A percentile compares a stretch with the other conserved stretches of the same genome.
These are phyloP conservation scores for Melinopterus prodromus DNA, from an alignment of 2,888 invertebrate genomes.

Conservation along the genomic window DNA sequence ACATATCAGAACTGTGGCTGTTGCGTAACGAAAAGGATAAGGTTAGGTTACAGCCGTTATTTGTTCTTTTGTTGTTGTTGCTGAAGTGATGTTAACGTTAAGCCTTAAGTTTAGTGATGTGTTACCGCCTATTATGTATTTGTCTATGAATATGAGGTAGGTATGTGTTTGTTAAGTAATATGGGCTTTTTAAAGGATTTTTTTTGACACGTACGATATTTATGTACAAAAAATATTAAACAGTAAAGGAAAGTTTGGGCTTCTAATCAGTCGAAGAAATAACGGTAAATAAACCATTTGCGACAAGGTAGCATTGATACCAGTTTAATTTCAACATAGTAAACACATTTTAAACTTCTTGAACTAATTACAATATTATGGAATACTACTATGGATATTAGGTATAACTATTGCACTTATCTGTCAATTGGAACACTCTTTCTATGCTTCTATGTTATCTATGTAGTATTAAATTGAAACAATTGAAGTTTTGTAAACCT, in stretches of 20 bases:
- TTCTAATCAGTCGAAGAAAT: background rate
- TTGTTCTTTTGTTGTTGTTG: background rate
- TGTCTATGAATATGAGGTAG: background rate
- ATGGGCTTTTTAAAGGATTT: background rate
- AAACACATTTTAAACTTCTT: background rate
- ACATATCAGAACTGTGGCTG: background rate
- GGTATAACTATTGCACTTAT: background rate
- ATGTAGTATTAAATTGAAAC: background rate
- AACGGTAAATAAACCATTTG: background rate
- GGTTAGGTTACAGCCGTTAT: background rate
- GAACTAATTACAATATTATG: background rate
- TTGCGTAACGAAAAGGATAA: background rate
- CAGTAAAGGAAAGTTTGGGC: background rate
- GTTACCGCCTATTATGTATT: background rate
- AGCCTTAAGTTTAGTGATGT: background rate
- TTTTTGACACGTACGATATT: background rate
- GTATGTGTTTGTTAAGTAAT: background rate
- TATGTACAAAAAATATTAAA: background rate
- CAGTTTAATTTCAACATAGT: background rate
- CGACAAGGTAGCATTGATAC: background rate
- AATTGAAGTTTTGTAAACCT: background rate
- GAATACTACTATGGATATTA: background rate
- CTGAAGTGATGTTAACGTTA: background rate
- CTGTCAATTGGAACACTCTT: background rate
- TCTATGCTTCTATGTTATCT: background rate